Evolutionary conservation across 2,797 vertebrate species (phyloP), one percentile per base, ranked within the genome.

Genomic region (Chelon labrosus): DNA sequence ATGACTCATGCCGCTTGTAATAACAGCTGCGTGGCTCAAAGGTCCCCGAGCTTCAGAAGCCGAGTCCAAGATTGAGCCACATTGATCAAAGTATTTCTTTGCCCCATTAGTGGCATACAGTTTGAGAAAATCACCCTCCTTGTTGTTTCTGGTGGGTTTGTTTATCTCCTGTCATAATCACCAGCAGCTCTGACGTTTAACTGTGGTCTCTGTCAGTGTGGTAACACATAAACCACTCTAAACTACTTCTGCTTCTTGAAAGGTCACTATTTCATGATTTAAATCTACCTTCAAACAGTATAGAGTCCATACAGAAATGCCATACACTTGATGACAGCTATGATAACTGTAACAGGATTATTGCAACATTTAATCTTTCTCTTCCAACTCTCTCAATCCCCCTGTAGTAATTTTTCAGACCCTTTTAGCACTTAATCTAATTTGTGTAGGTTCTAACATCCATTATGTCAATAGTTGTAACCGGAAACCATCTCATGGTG

Each of bases 1-100:
- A 1, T 80, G 69, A 77, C 64, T 88, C 72, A 39, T 46, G 60
- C 58, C 7, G 72, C 22, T 47, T 65, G 17, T 51, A 44, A 71
- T 51, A 58, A 52, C 56, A 51, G 39, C 42, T 49, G 46, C 31
- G 2, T 31, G 60, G 22, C 11, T 72, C 61, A 72, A 58, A 79
- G 41, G 39, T n/a, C 22, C 2, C 46, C 38, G 39, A 61, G 50
- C 47, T 50, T 53, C 44, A 65, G 31, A 22, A 44, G 31, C 55
- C 53, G 58, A 75, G 58, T 56, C 38, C 39, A 56, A 54, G 44
- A 61, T 60, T 57, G 38, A 75, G 25, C 55, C 13, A 52, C 44
- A 27, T 61, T 46, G 27, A 44, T 67, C 25, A 38, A 37, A 35
- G 8, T 9, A 31, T 60, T 49, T 42, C 14, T 65, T 49, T 75